Evolutionary conservation across 2,888 invertebrate species (phyloP).

Genomic region (Cantharis lateralis): DNA sequence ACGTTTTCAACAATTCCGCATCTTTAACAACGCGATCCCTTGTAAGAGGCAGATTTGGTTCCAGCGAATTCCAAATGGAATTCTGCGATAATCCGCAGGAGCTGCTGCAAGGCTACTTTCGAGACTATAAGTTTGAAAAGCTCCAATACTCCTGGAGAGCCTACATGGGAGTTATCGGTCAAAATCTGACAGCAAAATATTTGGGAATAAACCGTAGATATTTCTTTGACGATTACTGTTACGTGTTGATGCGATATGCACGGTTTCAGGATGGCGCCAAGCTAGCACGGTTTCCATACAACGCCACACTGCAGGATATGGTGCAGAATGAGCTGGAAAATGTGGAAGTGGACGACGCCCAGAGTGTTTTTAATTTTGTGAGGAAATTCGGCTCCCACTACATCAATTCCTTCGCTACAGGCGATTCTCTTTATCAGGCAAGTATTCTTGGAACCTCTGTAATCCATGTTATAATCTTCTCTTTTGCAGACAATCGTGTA

Average conservation of each 20-base stretch:
- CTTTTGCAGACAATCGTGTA: constrained; percentile 83
- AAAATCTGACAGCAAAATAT: constrained; percentile 76
- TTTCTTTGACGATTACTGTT: constrained; percentile 78
- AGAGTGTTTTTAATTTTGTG: constrained; percentile 79
- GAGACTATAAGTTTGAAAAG: constrained; percentile 82
- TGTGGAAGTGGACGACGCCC: constrained; percentile 72
- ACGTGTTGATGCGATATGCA: constrained; percentile 69
- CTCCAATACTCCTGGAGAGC: constrained; percentile 87
- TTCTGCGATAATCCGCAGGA: constrained; percentile 89
- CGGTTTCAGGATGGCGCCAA: constrained; percentile 77
- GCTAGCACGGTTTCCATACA: constrained; percentile 66
- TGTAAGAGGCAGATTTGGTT: constrained; percentile 64
- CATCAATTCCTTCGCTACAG: constrained; percentile 84
- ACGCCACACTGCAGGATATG: constrained; percentile 69
- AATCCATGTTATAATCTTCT: constrained; percentile 7
- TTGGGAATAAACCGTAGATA: constrained; percentile 84
- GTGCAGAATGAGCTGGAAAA: constrained; percentile 72
- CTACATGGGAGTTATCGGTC: constrained; percentile 85
- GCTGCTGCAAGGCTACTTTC: constrained; percentile 83
- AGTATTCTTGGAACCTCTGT: constrained; percentile 34
- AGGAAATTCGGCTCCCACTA: constrained; percentile 86
- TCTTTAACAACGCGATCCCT: constrained; percentile 53
- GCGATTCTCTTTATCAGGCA: constrained; percentile 88
- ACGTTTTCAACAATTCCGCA: constrained; percentile 68
- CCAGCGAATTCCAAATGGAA: constrained; percentile 91